Evolutionary conservation across 2,797 vertebrate species (phyloP).

Genomic region (Prunella strophiata): DNA sequence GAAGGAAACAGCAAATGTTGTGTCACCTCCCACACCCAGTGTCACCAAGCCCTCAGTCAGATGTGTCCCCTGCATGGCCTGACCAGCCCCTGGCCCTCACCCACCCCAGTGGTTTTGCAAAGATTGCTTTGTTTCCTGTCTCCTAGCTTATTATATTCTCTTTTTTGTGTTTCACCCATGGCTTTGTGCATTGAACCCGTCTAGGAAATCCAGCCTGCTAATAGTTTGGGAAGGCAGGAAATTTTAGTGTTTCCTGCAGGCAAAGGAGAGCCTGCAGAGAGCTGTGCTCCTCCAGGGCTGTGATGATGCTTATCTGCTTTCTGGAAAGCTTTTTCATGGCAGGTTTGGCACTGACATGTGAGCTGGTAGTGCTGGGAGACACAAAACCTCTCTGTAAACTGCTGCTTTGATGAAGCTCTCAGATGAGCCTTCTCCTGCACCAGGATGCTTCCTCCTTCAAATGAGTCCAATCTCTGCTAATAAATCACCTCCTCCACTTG

Average conservation of each 20-base stretch:
- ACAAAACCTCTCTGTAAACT: background rate
- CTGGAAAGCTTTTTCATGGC: background rate
- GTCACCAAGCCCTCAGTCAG: background rate
- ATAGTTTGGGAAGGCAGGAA: background rate
- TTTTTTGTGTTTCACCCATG: background rate
- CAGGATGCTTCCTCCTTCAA: background rate
- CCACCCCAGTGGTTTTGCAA: background rate
- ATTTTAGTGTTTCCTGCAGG: background rate
- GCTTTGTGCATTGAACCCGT: background rate
- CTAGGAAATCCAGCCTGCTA: background rate
- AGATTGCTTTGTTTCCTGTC: background rate
- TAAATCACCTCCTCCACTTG: background rate
- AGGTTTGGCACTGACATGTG: background rate
- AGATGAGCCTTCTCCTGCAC: background rate
- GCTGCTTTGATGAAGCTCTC: conserved; percentile 3
- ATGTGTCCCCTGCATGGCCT: background rate
- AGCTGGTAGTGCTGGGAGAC: background rate
- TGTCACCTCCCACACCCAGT: background rate
- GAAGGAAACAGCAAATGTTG: background rate
- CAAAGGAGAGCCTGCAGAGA: background rate
- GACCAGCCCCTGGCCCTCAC: background rate
- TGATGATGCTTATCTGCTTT: background rate
- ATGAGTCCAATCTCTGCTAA: background rate
- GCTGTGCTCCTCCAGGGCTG: background rate
- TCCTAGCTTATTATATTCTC: background rate